phyloP scores from a whole-genome alignment of 2,888 invertebrate genomes.

The Perdita meconis region DNA sequence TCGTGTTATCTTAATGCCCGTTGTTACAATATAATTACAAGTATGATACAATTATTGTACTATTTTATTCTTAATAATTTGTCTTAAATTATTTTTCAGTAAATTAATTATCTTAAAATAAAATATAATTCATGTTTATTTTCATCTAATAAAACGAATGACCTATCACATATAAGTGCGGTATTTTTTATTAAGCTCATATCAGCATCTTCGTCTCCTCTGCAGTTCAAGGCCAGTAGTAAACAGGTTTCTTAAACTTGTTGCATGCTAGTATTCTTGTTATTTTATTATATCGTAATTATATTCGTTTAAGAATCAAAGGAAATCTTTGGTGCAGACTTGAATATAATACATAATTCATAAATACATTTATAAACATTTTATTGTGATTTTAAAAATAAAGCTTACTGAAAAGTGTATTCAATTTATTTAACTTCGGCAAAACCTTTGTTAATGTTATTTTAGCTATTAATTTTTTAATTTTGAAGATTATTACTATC shows the following conservation, averaged over 20 bases:
- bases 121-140: background rate
- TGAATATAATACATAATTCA: too few species aligned
- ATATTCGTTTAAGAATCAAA: too few species aligned
- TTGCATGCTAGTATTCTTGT: background rate
- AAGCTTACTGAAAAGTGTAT: background rate
- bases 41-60: too few species aligned
- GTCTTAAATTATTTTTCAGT: background rate
- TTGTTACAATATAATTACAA: too few species aligned
- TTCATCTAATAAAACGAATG: background rate
- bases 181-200: background rate
- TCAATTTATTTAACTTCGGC: background rate
- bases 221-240: slow-evolving; percentile 67
- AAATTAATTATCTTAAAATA: background rate
- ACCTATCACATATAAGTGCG: background rate
- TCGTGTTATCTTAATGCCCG: too few species aligned
- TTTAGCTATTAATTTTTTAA: too few species aligned
- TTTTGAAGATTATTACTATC: too few species aligned
- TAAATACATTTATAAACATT: background rate
- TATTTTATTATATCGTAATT: background rate
- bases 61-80: too few species aligned
- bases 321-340: too few species aligned
- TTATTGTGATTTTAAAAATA: background rate
- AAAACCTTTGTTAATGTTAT: too few species aligned
- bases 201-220: slow-evolving; percentile 16
- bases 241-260: slow-evolving; percentile 62